Base-by-base conservation (phyloP, 2,113 vertebrate species). In the Spilogale gracilis region DNA sequence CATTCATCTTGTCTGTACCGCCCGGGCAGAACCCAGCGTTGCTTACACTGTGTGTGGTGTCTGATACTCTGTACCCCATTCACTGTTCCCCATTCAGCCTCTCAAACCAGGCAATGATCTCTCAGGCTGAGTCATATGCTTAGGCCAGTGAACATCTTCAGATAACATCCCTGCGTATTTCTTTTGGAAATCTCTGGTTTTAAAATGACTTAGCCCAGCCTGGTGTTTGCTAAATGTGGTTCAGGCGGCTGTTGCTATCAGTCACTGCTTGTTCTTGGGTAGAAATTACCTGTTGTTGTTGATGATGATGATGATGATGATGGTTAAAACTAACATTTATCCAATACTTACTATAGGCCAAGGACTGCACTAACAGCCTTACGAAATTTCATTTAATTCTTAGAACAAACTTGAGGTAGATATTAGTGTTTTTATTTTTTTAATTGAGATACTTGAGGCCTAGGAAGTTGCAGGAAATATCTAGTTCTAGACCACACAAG, bases 11-110 rank as follows among this genome's bases (percentile, higher is more conserved):
- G 58, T 86, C 48, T 13, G 9, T 6, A 43, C 32, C 54, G 4
- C 25, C 25, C 9, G 17, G 14, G 17, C 1, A 52, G 52, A 69
- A 16, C 3, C 43, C 30, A 65, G 52, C 4, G 0, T 63, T 56
- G 76, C 30, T 18, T 17, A n/a, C 0, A 16, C 6, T 0, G 1
- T 18, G 61, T 14, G 9, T 18, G 13, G 16, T 1, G 2, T n/a
- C 48, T 13, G 14, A 23, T 14, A 27, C 5, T 20, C 25, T 52
- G 52, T 56, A 69, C 67, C 43, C 1, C 0, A 0, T 20, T 43
- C n/a, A 67, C 50, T 5, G 38, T 38, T 38, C 38, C 38, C 38
- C 38, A 60, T 7, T 20, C 30, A 0, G 38, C 14, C 30, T 12
- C 38, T 21, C 25, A 43, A 56, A 45, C 14, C 67, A 11, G 65